A percentile compares a stretch with the other conserved stretches of the same genome.
phyloP scores from a whole-genome alignment of 1,140 invertebrate genomes.

The Harpegnathos saltator region DNA sequence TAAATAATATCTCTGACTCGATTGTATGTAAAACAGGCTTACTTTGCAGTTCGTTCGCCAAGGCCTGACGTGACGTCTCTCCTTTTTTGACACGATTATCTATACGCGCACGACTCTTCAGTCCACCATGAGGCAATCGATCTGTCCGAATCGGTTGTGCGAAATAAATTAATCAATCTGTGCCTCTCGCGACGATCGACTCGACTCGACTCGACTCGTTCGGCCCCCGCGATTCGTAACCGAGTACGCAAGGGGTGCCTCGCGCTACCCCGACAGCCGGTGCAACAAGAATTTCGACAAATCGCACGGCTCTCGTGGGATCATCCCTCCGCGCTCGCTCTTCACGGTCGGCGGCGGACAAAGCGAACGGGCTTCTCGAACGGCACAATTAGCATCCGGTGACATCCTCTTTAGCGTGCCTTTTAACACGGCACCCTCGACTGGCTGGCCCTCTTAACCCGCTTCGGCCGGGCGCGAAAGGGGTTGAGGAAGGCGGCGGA shows the following conservation, averaged over 20 bases:
- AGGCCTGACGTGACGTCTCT: background rate
- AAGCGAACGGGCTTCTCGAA: slow-evolving; percentile 47
- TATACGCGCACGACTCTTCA: too few relatives aligned
- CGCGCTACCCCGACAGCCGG: too few relatives aligned
- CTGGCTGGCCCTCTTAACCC: slow-evolving; percentile 79
- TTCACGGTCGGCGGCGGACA: slow-evolving; percentile 18
- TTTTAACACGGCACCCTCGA: slow-evolving; percentile 76
- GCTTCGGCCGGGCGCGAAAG: slow-evolving; percentile 71
- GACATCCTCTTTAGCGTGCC: slow-evolving; percentile 76
- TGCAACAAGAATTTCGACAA: slow-evolving; percentile 37
- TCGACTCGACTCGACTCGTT: too few relatives aligned
- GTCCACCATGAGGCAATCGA: too few relatives aligned
- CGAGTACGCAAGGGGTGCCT: background rate
- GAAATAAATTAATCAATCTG: too few relatives aligned
- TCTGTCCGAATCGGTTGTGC: too few relatives aligned
- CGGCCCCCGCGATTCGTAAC: too few relatives aligned
- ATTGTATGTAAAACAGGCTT: background rate
- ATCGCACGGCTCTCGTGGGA: slow-evolving; percentile 16
- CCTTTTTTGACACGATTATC: too few relatives aligned
- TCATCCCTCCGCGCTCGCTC: slow-evolving; percentile 42
- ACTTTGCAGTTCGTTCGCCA: background rate
- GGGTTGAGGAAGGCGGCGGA: slow-evolving; percentile 33
- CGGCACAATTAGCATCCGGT: slow-evolving; percentile 65
- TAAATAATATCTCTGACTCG: slow-evolving; percentile 22
- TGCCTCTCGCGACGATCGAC: too few relatives aligned